Conservation (phyloP, 2,113 vertebrate genomes). For the Meleagris gallopavo region DNA sequence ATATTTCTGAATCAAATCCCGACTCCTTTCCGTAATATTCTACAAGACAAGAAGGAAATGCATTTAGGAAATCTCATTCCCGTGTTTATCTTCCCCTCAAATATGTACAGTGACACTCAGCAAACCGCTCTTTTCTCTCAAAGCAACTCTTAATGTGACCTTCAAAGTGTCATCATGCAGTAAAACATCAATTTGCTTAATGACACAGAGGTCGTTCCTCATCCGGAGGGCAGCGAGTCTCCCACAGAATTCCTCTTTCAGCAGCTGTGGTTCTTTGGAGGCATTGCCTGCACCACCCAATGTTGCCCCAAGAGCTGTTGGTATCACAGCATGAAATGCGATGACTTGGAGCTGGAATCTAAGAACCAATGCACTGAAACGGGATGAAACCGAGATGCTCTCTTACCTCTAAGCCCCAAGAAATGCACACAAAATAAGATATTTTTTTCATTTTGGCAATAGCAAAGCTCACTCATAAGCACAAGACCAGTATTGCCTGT, state of each 20-base stretch:
- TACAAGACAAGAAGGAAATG: conserved; percentile 58
- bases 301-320: background rate
- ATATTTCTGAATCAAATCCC: conserved; percentile 83
- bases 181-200: background rate
- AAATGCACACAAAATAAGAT: background rate
- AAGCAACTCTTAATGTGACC: background rate
- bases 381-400: background rate
- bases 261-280: background rate
- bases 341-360: background rate
- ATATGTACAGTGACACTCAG: background rate
- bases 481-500: background rate
- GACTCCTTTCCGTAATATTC: conserved; percentile 80
- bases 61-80: background rate
- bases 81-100: background rate
- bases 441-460: background rate
- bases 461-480: background rate
- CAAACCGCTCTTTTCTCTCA: background rate
- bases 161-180: background rate
- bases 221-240: background rate
- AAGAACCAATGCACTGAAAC: background rate
- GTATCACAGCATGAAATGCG: background rate
- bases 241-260: background rate
- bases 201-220: too few species aligned
- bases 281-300: fast-evolving
- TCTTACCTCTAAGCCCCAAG: background rate